These are phyloP conservation scores for Xylophagus ater DNA, from an alignment of 2,888 invertebrate genomes.

Conservation along the genomic window DNA sequence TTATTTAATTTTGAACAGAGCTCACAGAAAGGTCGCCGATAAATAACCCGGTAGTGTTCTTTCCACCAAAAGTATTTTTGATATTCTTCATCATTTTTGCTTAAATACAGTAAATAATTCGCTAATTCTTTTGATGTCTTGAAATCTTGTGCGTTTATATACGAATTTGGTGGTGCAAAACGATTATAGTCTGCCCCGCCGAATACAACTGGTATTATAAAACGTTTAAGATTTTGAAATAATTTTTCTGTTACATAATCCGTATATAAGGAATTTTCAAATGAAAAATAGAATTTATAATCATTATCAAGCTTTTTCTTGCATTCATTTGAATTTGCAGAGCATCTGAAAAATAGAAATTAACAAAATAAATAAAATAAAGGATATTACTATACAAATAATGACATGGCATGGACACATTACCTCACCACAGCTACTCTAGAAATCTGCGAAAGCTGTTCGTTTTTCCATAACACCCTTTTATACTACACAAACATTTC, in stretches of 20 bases:
- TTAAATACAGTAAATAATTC: slow-evolving; percentile 40
- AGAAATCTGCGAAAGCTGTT: too few relatives aligned
- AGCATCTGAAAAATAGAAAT: slow-evolving; percentile 26
- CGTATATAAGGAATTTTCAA: slow-evolving; percentile 56
- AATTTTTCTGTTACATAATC: slow-evolving; percentile 61
- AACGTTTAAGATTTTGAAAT: slow-evolving; percentile 24
- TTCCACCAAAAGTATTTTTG: slow-evolving; percentile 57
- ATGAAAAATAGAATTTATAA: slow-evolving; percentile 56
- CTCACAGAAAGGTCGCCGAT: slow-evolving; percentile 27
- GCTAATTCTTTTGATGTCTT: slow-evolving; percentile 46
- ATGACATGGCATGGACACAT: too few relatives aligned
- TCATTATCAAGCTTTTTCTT: slow-evolving; percentile 38
- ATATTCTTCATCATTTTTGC: slow-evolving; percentile 44
- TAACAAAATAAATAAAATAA: not conserved
- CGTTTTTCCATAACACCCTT: too few relatives aligned
- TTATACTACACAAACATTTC: not conserved
- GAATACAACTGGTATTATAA: slow-evolving; percentile 53
- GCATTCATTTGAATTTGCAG: slow-evolving; percentile 30
- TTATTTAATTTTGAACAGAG: slow-evolving; percentile 5
- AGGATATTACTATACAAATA: too few relatives aligned
- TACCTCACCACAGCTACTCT: too few relatives aligned
- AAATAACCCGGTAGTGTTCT: slow-evolving; percentile 40
- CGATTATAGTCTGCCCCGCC: slow-evolving; percentile 53
- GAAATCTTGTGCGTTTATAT: slow-evolving; percentile 54
- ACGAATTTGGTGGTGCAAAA: slow-evolving; percentile 49